Conservation (phyloP, 2,797 vertebrate species). For the Pseudopleuronectes americanus region DNA sequence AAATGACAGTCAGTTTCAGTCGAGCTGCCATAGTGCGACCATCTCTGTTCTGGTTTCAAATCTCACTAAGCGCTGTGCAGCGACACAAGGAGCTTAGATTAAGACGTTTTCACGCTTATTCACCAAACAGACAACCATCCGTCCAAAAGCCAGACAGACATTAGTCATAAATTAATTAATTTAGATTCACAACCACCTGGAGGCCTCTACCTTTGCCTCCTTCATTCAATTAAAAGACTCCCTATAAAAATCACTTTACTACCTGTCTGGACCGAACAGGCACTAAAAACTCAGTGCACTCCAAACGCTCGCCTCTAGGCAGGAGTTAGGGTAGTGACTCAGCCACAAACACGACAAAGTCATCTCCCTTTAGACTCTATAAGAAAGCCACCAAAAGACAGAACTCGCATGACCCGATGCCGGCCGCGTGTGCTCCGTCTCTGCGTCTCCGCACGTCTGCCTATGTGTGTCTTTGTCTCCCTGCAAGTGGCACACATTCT, state of each 20-base stretch:
- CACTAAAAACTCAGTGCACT: constrained; percentile 60
- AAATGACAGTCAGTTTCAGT: constrained; percentile 65
- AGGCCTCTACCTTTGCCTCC: constrained; percentile 65
- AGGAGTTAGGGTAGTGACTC: constrained; percentile 60
- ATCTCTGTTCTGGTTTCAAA: constrained; percentile 45
- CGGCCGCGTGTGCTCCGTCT: constrained; percentile 6
- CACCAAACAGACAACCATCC: constrained; percentile 38
- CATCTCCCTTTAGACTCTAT: constrained; percentile 63
- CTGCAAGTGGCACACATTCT: constrained; percentile 36
- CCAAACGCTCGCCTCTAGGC: constrained; percentile 54
- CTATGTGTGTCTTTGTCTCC: constrained; percentile 37
- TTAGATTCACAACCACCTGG: constrained; percentile 75
- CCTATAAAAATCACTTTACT: constrained; percentile 79
- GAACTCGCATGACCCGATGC: constrained; percentile 37
- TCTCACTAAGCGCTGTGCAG: constrained; percentile 56
- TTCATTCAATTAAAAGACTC: constrained; percentile 73
- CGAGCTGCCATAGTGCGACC: constrained; percentile 40
- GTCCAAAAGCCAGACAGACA: constrained; percentile 56
- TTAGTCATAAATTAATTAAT: constrained; percentile 76
- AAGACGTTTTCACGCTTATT: constrained; percentile 47
- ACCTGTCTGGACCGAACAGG: constrained; percentile 61
- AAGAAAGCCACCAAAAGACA: constrained; percentile 63
- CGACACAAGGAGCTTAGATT: constrained; percentile 47
- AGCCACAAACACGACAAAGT: constrained; percentile 51
- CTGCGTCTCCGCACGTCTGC: constrained; percentile 13